Evolutionary conservation across 2,113 vertebrate genomes (phyloP).

Genomic region (Ploceus nigricollis): DNA sequence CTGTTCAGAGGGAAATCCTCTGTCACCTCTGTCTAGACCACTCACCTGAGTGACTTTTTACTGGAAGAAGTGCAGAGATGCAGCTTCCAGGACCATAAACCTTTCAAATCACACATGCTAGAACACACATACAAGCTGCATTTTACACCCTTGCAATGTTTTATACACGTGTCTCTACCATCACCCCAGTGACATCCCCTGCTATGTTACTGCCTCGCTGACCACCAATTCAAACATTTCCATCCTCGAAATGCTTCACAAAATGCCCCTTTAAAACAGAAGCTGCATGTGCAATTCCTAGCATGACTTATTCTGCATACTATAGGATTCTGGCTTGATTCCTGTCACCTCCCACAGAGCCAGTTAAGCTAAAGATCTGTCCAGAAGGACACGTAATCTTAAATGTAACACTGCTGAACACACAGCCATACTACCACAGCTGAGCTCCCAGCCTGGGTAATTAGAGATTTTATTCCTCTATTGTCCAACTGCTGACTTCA

Average conservation of each 20-base stretch:
- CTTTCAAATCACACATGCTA: not conserved
- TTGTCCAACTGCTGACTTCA: slow-evolving; percentile 23
- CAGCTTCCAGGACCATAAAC: not conserved
- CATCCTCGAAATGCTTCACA: not conserved
- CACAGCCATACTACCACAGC: not conserved
- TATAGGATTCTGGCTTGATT: not conserved
- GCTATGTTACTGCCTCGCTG: not conserved
- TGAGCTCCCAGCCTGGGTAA: not conserved
- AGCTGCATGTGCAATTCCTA: not conserved
- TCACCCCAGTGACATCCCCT: not conserved
- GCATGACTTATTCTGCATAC: not conserved
- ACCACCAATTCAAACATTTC: not conserved
- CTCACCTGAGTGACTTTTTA: slow-evolving; percentile 12
- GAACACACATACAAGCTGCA: not conserved
- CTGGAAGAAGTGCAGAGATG: not conserved
- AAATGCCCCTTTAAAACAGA: not conserved
- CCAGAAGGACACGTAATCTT: slow-evolving; percentile 11
- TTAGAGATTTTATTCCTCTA: not conserved
- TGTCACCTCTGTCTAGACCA: slow-evolving; percentile 40
- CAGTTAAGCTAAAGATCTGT: not conserved
- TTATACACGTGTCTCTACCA: not conserved
- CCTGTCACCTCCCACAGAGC: not conserved
- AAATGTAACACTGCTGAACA: not conserved
- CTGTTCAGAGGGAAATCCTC: slow-evolving; percentile 8
- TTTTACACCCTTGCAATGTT: not conserved